These are phyloP conservation scores for Podiceps cristatus DNA, from an alignment of 2,113 vertebrate genomes.

Conservation along the genomic window DNA sequence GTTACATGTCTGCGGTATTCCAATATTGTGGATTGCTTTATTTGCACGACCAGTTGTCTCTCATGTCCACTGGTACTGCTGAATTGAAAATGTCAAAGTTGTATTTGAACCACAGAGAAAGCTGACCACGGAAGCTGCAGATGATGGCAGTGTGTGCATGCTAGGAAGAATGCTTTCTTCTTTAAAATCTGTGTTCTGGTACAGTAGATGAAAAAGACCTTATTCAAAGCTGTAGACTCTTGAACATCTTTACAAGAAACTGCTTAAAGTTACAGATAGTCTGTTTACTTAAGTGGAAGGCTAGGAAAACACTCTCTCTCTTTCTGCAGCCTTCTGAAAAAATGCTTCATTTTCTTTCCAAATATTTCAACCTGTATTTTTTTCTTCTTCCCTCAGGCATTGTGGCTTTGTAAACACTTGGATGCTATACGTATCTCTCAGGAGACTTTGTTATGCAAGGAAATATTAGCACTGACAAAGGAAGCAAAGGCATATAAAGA, in stretches of 20 bases:
- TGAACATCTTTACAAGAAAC: neutral
- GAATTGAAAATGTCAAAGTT: neutral
- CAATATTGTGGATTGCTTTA: neutral
- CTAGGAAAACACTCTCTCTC: neutral
- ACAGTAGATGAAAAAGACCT: neutral
- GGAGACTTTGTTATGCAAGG: constrained; percentile 65
- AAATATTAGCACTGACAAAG: neutral
- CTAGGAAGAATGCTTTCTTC: neutral
- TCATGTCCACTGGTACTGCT: fast-evolving
- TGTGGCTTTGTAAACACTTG: constrained; percentile 82
- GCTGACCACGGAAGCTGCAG: neutral
- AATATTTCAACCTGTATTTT: neutral
- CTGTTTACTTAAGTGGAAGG: neutral
- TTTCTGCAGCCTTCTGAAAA: constrained; percentile 52
- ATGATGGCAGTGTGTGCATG: neutral
- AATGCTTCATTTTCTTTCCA: neutral
- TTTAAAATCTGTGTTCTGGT: neutral
- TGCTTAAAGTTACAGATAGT: neutral
- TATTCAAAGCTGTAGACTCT: neutral
- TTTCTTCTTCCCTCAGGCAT: constrained; percentile 67
- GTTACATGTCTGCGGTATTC: neutral
- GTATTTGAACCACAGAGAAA: neutral
- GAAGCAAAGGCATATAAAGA: constrained; percentile 30
- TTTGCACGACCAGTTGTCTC: neutral
- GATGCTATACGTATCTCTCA: constrained; percentile 58